Evolutionary conservation across 2,113 vertebrate species (phyloP).

Genomic region (Oxyruncus cristatus): DNA sequence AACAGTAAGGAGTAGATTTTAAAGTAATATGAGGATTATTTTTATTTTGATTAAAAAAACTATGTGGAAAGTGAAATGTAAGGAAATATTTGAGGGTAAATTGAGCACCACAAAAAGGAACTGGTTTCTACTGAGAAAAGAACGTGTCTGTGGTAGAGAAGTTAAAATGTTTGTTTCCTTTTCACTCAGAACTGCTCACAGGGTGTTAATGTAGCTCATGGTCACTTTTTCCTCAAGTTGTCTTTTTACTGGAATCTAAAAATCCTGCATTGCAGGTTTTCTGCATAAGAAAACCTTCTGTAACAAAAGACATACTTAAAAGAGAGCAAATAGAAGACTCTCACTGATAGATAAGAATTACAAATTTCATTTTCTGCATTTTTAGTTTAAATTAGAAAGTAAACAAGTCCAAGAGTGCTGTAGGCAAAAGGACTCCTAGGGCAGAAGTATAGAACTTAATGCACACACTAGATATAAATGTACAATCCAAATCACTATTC

Average conservation of each 20-base stretch:
- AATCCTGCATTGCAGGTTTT: not conserved
- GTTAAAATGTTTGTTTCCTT: not conserved
- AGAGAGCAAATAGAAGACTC: not conserved
- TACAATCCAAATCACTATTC: not conserved
- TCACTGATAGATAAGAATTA: not conserved
- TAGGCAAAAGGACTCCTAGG: not conserved
- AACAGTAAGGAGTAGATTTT: not conserved
- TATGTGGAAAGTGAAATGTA: not conserved
- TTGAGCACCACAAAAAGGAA: not conserved
- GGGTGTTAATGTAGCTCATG: not conserved
- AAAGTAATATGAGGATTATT: too few species aligned
- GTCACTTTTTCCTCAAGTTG: not conserved
- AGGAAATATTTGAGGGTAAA: not conserved
- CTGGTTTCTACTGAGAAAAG: not conserved
- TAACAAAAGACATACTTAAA: not conserved
- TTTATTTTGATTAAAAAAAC: not conserved
- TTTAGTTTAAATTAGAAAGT: not conserved
- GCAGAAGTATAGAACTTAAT: not conserved
- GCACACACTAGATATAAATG: not conserved
- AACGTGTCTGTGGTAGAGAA: not conserved
- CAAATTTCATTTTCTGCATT: rapidly evolving
- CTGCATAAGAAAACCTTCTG: too few species aligned
- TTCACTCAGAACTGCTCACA: not conserved
- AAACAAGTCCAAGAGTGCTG: not conserved
- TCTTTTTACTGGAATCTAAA: not conserved